Percentiles rank a stretch among this genome's conserved stretches.
These are phyloP conservation scores for Ambastaia sidthimunki DNA, from an alignment of 2,797 vertebrate genomes.

Conservation along the genomic window DNA sequence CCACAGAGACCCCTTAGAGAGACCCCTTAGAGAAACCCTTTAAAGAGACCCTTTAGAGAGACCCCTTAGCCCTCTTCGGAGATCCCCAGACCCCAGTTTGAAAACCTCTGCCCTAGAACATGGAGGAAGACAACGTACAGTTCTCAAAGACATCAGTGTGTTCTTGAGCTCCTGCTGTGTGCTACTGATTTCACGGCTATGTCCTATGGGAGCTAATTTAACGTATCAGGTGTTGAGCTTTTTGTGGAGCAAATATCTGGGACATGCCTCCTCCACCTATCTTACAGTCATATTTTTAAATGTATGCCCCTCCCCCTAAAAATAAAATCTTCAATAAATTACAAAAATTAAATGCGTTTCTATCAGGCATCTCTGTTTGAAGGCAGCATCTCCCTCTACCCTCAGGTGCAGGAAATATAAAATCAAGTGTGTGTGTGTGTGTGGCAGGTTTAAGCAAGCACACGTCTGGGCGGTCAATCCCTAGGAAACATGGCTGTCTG, in stretches of 20 bases:
- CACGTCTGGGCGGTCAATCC: constrained; percentile 38
- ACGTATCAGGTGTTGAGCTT: constrained; percentile 44
- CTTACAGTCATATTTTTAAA: constrained; percentile 12
- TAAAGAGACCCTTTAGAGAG: too few relatives aligned
- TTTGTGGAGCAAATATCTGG: constrained; percentile 45
- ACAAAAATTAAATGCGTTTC: background rate
- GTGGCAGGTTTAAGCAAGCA: constrained; percentile 7
- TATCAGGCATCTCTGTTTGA: constrained; percentile 28
- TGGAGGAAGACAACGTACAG: background rate
- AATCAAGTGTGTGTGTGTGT: constrained; percentile 2
- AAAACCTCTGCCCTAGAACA: too few relatives aligned
- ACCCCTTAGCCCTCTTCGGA: too few relatives aligned
- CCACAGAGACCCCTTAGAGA: too few relatives aligned
- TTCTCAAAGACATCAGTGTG: constrained; percentile 18
- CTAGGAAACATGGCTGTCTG: constrained; percentile 48
- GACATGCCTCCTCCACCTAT: constrained; percentile 24
- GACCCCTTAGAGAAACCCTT: too few relatives aligned
- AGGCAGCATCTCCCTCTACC: constrained; percentile 32
- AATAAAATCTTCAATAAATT: background rate
- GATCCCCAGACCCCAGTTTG: too few relatives aligned
- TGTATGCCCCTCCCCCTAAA: background rate
- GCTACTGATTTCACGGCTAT: constrained; percentile 25
- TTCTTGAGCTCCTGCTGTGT: constrained; percentile 14
- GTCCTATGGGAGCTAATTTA: constrained; percentile 42
- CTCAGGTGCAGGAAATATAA: constrained; percentile 26